These are phyloP conservation scores for Cercopithecus mitis DNA, from an alignment of 2,797 vertebrate genomes.

Conservation along the genomic window DNA sequence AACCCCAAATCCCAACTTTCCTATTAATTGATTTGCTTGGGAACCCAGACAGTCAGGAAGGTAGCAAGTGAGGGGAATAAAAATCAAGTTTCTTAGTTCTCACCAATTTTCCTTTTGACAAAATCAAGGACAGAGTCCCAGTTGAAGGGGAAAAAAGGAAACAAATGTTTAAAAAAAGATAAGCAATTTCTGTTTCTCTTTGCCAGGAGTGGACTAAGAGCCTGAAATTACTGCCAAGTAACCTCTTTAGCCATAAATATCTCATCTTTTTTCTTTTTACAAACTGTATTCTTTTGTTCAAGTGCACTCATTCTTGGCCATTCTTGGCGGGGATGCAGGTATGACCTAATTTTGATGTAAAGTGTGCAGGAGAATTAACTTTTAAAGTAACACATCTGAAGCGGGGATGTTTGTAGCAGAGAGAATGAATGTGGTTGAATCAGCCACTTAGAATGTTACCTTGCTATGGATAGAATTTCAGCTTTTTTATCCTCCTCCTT, in stretches of 20 bases:
- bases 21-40: not conserved
- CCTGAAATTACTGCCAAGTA: not conserved
- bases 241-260: conserved; percentile 2
- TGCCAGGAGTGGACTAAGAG: not conserved
- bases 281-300: not conserved
- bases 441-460: not conserved
- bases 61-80: not conserved
- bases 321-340: not conserved
- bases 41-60: not conserved
- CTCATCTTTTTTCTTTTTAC: not conserved
- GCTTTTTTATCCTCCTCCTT: not conserved
- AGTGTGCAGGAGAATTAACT: not conserved
- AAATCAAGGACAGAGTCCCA: not conserved
- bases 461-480: not conserved
- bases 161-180: not conserved
- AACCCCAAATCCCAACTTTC: not conserved
- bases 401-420: not conserved
- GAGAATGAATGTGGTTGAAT: not conserved
- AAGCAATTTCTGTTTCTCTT: not conserved
- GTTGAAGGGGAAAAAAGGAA: not conserved
- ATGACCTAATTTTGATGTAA: conserved; percentile 31
- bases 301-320: conserved; percentile 8
- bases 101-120: conserved; percentile 3
- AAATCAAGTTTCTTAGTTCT: not conserved
- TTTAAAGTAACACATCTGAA: not conserved